Base-by-base conservation (phyloP, 2,113 vertebrate genomes). In the Junco hyemalis region DNA sequence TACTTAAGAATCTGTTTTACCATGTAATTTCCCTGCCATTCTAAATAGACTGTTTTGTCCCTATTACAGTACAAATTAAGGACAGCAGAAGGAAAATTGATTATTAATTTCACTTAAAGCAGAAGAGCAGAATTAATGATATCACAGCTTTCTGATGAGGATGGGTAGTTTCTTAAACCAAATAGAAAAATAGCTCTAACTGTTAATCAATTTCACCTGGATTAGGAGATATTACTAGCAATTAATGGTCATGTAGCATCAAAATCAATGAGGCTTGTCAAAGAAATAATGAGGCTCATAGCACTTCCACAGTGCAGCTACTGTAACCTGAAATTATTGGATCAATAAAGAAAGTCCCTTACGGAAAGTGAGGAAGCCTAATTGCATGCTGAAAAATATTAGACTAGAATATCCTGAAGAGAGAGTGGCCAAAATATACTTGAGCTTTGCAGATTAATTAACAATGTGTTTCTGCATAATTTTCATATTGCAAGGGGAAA, bases 31-130 rank as follows among this genome's bases (percentile, higher is more conserved):
- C 45, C 38, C 60, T 94, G 79, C 22, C 78, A 92, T 74, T 69
- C 23, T 68, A 92, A 94, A 69, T 68, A 89, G 53, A 78, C 31
- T 71, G 17, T 70, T 94, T 93, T 93, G n/a, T 93, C 29, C 76
- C 86, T 95, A 53, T 80, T 86, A 70, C 25, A 70, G 19, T 63
- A 65, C 56, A 92, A 92, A 97, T 95, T 96, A 95, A 60, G 90
- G 74, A 44, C 8, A 90, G n/a, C 53, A 92, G 76, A 64, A 95
- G 15, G 8, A 85, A 97, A 96, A 97, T 82, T 94, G 86, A 96
- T 97, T 97, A 96, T 95, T 96, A 95, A 96, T 95, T 97, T 83
- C 42, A 54, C 57, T 92, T 69, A 92, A 85, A 96, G 48, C 38
- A 93, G 61, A 38, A 94, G 88, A 94, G n/a, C 12, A 88, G 92